Base-by-base conservation (phyloP, 1,140 invertebrate genomes). In the Sinonovacula constricta region DNA sequence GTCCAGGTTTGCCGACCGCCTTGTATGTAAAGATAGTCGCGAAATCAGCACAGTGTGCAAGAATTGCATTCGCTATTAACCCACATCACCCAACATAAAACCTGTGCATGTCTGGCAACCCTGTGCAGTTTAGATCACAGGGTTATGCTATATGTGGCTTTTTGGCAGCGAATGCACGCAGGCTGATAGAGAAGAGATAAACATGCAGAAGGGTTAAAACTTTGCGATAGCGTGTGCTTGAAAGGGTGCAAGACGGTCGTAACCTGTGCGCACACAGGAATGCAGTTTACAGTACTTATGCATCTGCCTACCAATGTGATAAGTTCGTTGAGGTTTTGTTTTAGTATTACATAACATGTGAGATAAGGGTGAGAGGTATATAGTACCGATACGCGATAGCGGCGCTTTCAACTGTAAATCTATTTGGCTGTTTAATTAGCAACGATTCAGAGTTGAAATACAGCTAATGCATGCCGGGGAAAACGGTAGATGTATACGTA, bases 61-160 rank as follows among this genome's bases (percentile, higher is more conserved):
- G 62, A 56, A 56, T 51, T 76, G 72, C 72, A 76, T 31, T 51
- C 72, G 72, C 67, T 63, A 76, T 76, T 76, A 76, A 76, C 72
- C 72, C 36, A 67, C n/a, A 76, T 76, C 72, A 76, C 72, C 72
- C 56, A 45, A 67, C 72, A 59, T 66, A 67, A 66, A 76, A 53
- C 63, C 53, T 59, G 63, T 76, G 72, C 72, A 76, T 76, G 72
- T 67, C 30, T 76, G 63, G 51, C 62, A 39, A 54, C 62, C 60
- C 59, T 57, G 60, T 28, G 39, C 31, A 67, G 39, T 45, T 14
- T 76, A 59, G 72, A 66, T 76, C 72, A 76, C 24, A 67, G 33
- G 72, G 72, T 67, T 76, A 76, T 67, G 63, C 72, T 76, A 76
- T 76, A 76, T 76, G 72, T 56, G 72, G 72, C 72, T 76, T 76